Evolutionary conservation across 2,797 vertebrate genomes (phyloP).

Genomic region (Myripristis murdjan): DNA sequence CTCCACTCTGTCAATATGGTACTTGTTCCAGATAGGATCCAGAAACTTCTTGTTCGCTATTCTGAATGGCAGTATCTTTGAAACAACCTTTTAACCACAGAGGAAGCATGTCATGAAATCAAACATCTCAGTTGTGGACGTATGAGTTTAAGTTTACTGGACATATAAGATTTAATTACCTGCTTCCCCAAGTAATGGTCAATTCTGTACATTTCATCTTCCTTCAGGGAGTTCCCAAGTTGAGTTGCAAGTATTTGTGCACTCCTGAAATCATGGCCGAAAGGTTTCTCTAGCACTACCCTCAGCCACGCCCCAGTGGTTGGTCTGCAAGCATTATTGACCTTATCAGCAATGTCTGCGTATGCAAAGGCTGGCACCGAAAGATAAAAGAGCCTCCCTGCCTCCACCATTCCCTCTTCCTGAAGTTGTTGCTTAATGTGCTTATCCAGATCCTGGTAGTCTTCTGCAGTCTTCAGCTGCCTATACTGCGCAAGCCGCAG

Average conservation of each 20-base stretch:
- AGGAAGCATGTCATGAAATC: slow-evolving; percentile 9
- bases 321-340: slow-evolving; percentile 91
- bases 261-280: slow-evolving; percentile 91
- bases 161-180: slow-evolving; percentile 78
- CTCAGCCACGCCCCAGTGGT: slow-evolving; percentile 87
- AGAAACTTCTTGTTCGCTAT: slow-evolving; percentile 89
- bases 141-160: background rate
- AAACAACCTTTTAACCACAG: slow-evolving; percentile 87
- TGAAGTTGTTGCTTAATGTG: slow-evolving; percentile 83
- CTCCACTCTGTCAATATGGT: slow-evolving; percentile 94
- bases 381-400: slow-evolving; percentile 95
- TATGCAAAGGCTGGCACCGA: slow-evolving; percentile 95
- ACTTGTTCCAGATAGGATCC: slow-evolving; percentile 93
- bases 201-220: slow-evolving; percentile 97
- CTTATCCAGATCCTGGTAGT: slow-evolving; percentile 86
- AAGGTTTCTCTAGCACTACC: slow-evolving; percentile 97
- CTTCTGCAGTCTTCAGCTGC: slow-evolving; percentile 86
- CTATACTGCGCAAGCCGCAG: slow-evolving; percentile 89
- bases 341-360: slow-evolving; percentile 88
- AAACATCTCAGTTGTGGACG: background rate
- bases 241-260: slow-evolving; percentile 89
- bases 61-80: slow-evolving; percentile 95
- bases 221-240: slow-evolving; percentile 87
- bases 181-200: slow-evolving; percentile 98
- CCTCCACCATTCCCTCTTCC: slow-evolving; percentile 88